Evolutionary conservation across 2,797 vertebrate genomes (phyloP).

Genomic region (Manis pentadactyla): DNA sequence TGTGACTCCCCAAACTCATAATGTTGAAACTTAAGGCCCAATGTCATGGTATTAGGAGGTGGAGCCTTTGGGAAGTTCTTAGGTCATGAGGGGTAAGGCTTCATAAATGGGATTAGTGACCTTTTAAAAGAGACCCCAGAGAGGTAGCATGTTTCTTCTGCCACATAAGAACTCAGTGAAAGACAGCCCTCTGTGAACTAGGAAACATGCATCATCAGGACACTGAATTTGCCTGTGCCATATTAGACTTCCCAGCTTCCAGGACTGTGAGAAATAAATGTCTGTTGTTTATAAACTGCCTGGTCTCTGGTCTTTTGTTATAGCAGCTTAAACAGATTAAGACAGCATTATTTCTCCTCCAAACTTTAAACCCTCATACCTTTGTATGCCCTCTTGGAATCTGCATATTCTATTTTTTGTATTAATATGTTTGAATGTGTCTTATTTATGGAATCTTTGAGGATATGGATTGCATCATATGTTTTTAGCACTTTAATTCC

Average conservation of each 20-base stretch:
- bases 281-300: neutral
- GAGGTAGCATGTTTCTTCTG: neutral
- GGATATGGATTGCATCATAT: neutral
- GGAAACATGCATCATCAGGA: neutral
- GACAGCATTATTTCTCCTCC: neutral
- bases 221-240: neutral
- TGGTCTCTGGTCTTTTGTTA: neutral
- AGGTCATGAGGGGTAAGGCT: neutral
- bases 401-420: neutral
- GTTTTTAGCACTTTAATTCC: slow-evolving; percentile 45
- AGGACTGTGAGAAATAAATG: neutral
- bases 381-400: neutral
- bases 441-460: neutral
- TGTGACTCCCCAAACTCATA: neutral
- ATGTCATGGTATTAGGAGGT: neutral
- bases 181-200: neutral
- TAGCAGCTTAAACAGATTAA: neutral
- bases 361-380: neutral
- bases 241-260: neutral
- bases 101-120: neutral
- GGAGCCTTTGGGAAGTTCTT: neutral
- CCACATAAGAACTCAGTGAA: neutral
- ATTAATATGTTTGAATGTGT: slow-evolving; percentile 29
- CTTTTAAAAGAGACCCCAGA: neutral
- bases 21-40: neutral